Conservation (phyloP, 1,140 invertebrate genomes). For the Ips typographus region DNA sequence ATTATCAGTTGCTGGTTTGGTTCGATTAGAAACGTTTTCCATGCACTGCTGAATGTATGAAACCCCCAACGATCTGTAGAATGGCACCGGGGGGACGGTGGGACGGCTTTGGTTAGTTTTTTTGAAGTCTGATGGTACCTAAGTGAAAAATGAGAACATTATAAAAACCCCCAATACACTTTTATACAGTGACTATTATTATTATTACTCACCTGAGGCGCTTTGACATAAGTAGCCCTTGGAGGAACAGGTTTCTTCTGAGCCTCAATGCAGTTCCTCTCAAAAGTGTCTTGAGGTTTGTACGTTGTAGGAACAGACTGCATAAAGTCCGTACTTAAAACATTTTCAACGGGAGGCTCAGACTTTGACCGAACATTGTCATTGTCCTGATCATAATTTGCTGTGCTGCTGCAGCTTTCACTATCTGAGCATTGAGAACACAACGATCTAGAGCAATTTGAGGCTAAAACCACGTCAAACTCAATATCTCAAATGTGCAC, state of each 20-base stretch:
- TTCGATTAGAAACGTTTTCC: conserved; percentile 38
- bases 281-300: conserved; percentile 33
- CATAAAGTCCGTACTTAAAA: conserved; percentile 50
- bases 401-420: conserved; percentile 51
- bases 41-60: conserved; percentile 33
- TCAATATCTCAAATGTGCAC: not conserved
- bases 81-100: conserved; percentile 31
- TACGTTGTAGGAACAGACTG: conserved; percentile 51
- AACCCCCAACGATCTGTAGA: conserved; percentile 24
- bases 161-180: not conserved
- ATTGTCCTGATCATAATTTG: conserved; percentile 44
- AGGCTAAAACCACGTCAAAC: conserved; percentile 50
- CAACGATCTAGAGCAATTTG: conserved; percentile 60
- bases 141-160: conserved; percentile 5
- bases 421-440: conserved; percentile 58
- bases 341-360: conserved; percentile 42
- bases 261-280: conserved; percentile 2
- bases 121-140: conserved; percentile 28
- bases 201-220: conserved; percentile 35
- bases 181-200: not conserved
- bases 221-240: conserved; percentile 42
- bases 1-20: not conserved
- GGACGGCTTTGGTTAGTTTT: conserved; percentile 22
- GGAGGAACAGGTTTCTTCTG: conserved; percentile 27
- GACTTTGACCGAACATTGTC: conserved; percentile 42